These are phyloP conservation scores for Caenorhabditis parvicauda DNA, from an alignment of 2,888 invertebrate genomes.

Conservation along the genomic window DNA sequence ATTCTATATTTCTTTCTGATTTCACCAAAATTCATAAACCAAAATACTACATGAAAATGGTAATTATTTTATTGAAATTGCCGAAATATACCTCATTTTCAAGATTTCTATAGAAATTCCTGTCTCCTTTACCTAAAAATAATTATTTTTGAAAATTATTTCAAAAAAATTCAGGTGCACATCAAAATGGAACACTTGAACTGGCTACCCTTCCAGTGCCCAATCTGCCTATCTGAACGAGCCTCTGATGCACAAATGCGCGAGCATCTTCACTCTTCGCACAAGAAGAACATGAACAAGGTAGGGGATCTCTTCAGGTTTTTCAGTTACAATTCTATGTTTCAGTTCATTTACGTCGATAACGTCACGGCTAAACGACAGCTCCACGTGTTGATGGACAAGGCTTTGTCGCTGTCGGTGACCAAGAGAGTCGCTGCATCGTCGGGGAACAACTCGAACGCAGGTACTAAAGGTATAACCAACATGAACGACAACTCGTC, in stretches of 20 bases:
- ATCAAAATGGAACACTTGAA: constrained; percentile 57
- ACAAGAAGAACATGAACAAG: constrained; percentile 52
- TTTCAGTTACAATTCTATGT: not conserved
- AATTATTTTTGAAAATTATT: not conserved
- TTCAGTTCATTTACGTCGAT: constrained; percentile 57
- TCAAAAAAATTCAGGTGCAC: constrained; percentile 28
- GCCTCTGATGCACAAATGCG: constrained; percentile 60
- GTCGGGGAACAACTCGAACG: not conserved
- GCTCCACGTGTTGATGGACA: constrained; percentile 55
- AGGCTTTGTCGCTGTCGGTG: constrained; percentile 23
- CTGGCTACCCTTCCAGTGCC: constrained; percentile 61
- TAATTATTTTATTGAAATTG: not conserved
- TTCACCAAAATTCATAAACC: no score
- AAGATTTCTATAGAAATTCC: not conserved
- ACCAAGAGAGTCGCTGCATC: constrained; percentile 11
- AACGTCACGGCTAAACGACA: constrained; percentile 54
- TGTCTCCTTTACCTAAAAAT: not conserved
- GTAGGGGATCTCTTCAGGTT: constrained; percentile 13
- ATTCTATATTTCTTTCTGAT: no score
- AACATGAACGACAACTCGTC: not conserved
- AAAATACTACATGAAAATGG: not conserved
- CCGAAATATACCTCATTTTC: not conserved
- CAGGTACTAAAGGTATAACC: not conserved
- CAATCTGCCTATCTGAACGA: constrained; percentile 49
- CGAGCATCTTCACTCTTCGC: constrained; percentile 57